These are phyloP conservation scores for Drosophila seclusa DNA, from an alignment of 2,888 invertebrate genomes.

Conservation along the genomic window DNA sequence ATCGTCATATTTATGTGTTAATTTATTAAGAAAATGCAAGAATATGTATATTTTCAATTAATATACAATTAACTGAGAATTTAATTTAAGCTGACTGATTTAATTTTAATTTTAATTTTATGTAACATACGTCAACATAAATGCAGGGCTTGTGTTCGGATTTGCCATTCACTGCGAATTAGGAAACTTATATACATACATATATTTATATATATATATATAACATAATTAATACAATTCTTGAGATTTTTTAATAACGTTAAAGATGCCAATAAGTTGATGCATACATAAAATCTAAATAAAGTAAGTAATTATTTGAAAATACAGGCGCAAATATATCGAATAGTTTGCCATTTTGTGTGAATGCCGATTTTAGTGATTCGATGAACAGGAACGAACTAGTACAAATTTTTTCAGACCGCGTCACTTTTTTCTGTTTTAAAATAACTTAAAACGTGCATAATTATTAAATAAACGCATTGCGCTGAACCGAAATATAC, in stretches of 20 bases:
- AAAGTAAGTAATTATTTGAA: background rate
- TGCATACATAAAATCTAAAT: background rate
- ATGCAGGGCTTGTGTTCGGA: background rate
- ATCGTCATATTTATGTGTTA: background rate
- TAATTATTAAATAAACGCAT: conserved; percentile 3
- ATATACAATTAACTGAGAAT: fast-evolving
- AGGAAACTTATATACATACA: background rate
- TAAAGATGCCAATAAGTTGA: background rate
- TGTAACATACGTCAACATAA: background rate
- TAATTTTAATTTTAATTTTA: too few relatives aligned
- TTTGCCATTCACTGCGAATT: conserved; percentile 13
- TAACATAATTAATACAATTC: background rate
- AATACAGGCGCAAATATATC: background rate
- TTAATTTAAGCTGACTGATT: background rate
- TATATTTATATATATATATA: too few relatives aligned
- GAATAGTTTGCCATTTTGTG: background rate
- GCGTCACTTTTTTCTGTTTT: conserved; percentile 64
- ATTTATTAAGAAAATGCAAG: background rate
- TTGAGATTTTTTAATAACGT: background rate
- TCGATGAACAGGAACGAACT: conserved; percentile 26
- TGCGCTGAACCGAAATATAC: background rate
- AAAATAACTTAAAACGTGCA: conserved; percentile 49
- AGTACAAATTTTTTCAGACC: conserved; percentile 41
- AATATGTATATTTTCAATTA: background rate
- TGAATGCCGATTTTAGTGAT: conserved; percentile 13